A percentile compares a stretch with the other conserved stretches of the same genome.
Conservation (phyloP, 2,888 invertebrate genomes). For the Tetheella fluctuosa region DNA sequence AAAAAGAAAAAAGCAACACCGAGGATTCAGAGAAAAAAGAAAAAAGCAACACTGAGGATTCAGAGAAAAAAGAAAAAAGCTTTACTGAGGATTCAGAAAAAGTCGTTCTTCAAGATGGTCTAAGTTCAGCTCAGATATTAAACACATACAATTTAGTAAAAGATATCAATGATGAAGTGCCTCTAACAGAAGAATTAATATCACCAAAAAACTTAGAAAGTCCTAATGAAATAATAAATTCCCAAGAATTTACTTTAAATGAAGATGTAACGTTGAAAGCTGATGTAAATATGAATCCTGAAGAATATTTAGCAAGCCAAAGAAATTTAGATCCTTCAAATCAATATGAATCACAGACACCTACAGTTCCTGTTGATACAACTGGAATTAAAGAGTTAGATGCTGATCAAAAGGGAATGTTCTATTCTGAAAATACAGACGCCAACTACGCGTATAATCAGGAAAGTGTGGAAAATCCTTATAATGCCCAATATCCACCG, state of each 20-base stretch:
- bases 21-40: too few relatives aligned
- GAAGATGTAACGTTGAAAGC: constrained; percentile 34
- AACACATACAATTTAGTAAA: constrained; percentile 27
- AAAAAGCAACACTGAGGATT: constrained; percentile 24
- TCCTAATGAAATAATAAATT: constrained; percentile 35
- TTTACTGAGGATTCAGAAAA: constrained; percentile 21
- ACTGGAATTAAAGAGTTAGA: constrained; percentile 55
- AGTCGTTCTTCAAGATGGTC: constrained; percentile 17
- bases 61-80: constrained; percentile 21
- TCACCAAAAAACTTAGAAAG: constrained; percentile 31
- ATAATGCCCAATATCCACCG: constrained; percentile 36
- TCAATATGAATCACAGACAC: constrained; percentile 21
- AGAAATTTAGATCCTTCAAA: constrained; percentile 22
- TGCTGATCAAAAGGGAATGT: constrained; percentile 61
- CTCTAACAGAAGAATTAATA: constrained; percentile 17
- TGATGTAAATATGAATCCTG: constrained; percentile 37
- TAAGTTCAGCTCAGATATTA: constrained; percentile 27
- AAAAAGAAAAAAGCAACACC: too few relatives aligned
- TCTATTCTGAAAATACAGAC: constrained; percentile 54
- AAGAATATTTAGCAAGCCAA: constrained; percentile 26
- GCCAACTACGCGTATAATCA: constrained; percentile 45
- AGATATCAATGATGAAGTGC: constrained; percentile 27
- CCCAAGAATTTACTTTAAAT: constrained; percentile 38
- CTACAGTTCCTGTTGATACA: constrained; percentile 13
- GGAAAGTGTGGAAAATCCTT: constrained; percentile 31